Evolutionary conservation across 2,888 invertebrate genomes (phyloP).

Genomic region (Chrysomela aeneicollis): DNA sequence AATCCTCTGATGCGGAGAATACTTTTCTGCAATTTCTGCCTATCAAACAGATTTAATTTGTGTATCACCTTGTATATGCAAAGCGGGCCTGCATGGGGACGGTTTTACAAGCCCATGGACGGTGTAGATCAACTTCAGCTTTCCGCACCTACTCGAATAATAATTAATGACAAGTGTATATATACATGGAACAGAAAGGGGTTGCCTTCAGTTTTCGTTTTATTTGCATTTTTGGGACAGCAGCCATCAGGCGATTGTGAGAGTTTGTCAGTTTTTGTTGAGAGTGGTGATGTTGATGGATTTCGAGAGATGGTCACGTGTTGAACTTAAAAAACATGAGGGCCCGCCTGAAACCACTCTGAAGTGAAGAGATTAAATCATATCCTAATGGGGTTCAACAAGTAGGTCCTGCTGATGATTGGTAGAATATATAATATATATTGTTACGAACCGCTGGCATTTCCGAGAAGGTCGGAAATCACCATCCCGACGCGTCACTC

Average conservation of each 20-base stretch:
- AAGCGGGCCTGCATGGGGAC: conserved; percentile 38
- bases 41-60: too few species aligned
- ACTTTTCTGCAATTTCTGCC: too few species aligned
- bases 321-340: too few species aligned
- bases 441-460: too few species aligned
- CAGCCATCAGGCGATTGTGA: not conserved
- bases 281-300: not conserved
- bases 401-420: too few species aligned
- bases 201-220: conserved; percentile 15
- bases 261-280: not conserved
- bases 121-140: conserved; percentile 37
- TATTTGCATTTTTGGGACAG: conserved; percentile 18
- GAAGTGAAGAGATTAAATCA: too few species aligned
- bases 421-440: too few species aligned
- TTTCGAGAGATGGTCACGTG: not conserved
- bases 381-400: too few species aligned
- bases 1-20: too few species aligned
- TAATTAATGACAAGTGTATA: conserved; percentile 37
- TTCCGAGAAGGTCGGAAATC: too few species aligned
- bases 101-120: conserved; percentile 38
- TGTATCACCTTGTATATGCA: conserved; percentile 47
- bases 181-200: conserved; percentile 5
- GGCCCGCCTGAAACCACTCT: too few species aligned
- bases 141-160: conserved; percentile 41
- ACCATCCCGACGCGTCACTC: too few species aligned